A percentile compares a stretch with the other conserved stretches of the same genome.
phyloP scores from a whole-genome alignment of 1,140 invertebrate species.

The Panonychus citri region DNA sequence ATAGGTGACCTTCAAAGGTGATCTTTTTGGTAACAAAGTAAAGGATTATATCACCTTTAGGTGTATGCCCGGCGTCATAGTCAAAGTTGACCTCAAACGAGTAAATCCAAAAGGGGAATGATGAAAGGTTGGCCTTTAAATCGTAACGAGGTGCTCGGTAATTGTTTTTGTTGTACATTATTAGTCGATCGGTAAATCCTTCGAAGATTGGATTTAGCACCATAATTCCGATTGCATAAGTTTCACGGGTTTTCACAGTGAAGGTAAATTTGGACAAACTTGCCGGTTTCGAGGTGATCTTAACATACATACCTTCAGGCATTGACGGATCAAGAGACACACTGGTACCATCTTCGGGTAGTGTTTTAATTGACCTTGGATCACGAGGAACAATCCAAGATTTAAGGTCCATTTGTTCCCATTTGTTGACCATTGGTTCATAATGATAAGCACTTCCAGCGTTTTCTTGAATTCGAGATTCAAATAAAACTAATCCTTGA shows the following conservation, averaged over 20 bases:
- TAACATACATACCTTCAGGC: slow-evolving; percentile 10
- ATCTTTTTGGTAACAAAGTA: slow-evolving; percentile 27
- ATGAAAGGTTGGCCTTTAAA: slow-evolving; percentile 48
- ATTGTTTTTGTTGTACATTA: slow-evolving; percentile 24
- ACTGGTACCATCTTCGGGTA: not conserved
- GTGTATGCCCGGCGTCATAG: slow-evolving; percentile 50
- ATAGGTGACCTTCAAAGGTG: not conserved
- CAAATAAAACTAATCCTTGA: slow-evolving; percentile 14
- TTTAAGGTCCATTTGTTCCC: slow-evolving; percentile 67
- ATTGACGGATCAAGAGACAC: slow-evolving; percentile 10
- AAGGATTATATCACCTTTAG: slow-evolving; percentile 55
- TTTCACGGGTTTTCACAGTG: slow-evolving; percentile 10
- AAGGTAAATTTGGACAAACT: not conserved
- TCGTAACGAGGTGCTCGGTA: slow-evolving; percentile 32
- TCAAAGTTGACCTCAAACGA: slow-evolving; percentile 55
- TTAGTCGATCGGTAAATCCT: slow-evolving; percentile 53
- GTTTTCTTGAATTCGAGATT: slow-evolving; percentile 35
- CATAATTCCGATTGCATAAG: slow-evolving; percentile 20
- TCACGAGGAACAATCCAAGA: slow-evolving; percentile 45
- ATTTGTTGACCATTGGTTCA: slow-evolving; percentile 57
- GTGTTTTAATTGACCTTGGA: not conserved
- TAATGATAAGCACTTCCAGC: slow-evolving; percentile 66
- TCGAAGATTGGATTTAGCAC: slow-evolving; percentile 60
- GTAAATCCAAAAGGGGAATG: slow-evolving; percentile 62
- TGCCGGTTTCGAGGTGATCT: not conserved